Conservation (phyloP, 2,113 vertebrate genomes). For the Limnothrissa miodon region DNA sequence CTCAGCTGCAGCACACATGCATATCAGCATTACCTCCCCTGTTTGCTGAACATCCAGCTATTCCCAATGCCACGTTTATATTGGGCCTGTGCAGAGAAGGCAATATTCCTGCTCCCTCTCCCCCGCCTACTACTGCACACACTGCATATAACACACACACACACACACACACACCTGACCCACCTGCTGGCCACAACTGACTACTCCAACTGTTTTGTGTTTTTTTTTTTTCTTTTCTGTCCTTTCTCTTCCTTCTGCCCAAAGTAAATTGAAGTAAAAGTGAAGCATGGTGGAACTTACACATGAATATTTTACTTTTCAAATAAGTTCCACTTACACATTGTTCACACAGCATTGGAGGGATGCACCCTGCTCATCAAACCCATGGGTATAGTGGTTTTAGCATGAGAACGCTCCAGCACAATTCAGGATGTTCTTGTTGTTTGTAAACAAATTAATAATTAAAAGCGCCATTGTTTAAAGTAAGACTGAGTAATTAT, state of each 20-base stretch:
- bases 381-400: background rate
- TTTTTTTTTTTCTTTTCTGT: too few species aligned
- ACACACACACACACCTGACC: background rate
- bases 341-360: background rate
- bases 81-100: constrained; percentile 1
- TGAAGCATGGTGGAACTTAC: too few species aligned
- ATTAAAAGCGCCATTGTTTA: background rate
- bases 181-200: background rate
- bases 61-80: constrained; percentile 8
- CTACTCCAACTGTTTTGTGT: background rate
- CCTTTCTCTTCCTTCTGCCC: too few species aligned
- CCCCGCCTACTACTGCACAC: background rate
- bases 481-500: constrained; percentile 8
- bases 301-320: background rate
- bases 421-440: constrained; percentile 4
- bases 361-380: background rate
- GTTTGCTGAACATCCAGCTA: constrained; percentile 12
- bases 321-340: background rate
- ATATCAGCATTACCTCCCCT: background rate
- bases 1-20: constrained; percentile 13
- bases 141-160: background rate
- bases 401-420: background rate
- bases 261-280: too few species aligned
- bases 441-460: background rate
- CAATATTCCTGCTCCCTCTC: background rate